Base-by-base conservation (phyloP, 2,797 vertebrate genomes). In the Myotis pilosus region DNA sequence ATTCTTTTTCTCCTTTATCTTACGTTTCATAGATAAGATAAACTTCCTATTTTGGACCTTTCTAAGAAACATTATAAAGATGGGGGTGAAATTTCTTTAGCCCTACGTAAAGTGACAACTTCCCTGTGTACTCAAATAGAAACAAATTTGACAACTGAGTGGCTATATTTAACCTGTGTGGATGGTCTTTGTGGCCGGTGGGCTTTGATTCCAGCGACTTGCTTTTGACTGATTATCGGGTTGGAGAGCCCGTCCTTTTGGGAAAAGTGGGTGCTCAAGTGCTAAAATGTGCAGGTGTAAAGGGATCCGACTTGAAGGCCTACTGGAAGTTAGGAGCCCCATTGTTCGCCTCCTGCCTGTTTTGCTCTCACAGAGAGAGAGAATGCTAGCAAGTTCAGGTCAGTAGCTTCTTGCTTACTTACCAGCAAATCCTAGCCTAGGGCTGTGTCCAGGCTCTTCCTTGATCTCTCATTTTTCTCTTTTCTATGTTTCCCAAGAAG, bases 391-490 rank as follows among this genome's bases (percentile, higher is more conserved):
- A 95, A 97, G 92, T 95, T 96, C 95, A 95, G 88, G 92, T 91
- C 96, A 95, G 88, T 91, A 92, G 93, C 76, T 97, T 15, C 60
- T 30, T 28, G 97, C 96, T 97, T 96, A 95, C 96, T 95, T 90
- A 89, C 72, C 22, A 95, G 66, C 44, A 96, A 94, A 96, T 96
- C 96, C 88, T 97, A 93, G 90, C 96, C 97, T 88, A 38, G 4
- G 96, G 96, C 95, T 91, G 25, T 95, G 89, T 51, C 64, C 92
- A 86, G 55, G 38, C 87, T 94, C 76, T 93, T 68, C 83, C 72
- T 76, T 94, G 64, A 94, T 91, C 51, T 94, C 71, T 94, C 78
- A 89, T 95, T 95, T 96, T 95, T 75, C 93, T 95, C 93, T 93
- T 95, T 90, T 85, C 95, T 93, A 87, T 96, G 68, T 94, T 94